Evolutionary conservation across 2,113 vertebrate species (phyloP).

Genomic region (Telmatochromis sp.): DNA sequence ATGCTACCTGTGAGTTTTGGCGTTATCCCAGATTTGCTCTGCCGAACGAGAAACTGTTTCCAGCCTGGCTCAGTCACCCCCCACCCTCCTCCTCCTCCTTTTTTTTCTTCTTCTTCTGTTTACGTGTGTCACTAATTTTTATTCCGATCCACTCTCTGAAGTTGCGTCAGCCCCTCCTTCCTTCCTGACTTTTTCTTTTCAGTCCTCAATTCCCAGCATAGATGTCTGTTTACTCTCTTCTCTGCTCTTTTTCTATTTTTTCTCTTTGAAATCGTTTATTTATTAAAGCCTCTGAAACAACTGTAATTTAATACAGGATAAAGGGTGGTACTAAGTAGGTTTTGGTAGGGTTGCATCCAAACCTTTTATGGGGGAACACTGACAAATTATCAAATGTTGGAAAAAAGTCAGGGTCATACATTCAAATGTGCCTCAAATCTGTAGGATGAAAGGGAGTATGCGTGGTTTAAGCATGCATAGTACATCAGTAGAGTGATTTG

Average conservation of each 20-base stretch:
- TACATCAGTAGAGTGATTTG: not conserved
- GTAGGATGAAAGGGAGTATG: constrained; percentile 25
- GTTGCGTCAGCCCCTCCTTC: not conserved
- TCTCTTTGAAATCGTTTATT: not conserved
- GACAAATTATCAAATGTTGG: not conserved
- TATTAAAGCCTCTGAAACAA: not conserved
- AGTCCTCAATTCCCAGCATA: not conserved
- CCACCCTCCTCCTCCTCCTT: not conserved
- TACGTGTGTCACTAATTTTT: not conserved
- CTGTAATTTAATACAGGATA: not conserved
- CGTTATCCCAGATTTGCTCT: constrained; percentile 53
- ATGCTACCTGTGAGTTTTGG: constrained; percentile 38
- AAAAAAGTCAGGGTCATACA: not conserved
- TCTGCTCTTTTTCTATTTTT: not conserved
- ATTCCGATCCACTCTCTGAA: not conserved
- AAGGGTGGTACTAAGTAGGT: not conserved
- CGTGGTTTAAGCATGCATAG: not conserved
- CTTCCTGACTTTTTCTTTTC: not conserved
- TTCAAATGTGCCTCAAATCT: constrained; percentile 1
- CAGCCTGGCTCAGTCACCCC: not conserved
- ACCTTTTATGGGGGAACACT: not conserved
- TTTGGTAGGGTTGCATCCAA: not conserved
- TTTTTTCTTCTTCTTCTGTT: not conserved
- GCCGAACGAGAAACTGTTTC: constrained; percentile 42
- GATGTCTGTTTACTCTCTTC: not conserved